A percentile compares a stretch with the other conserved stretches of the same genome.
Evolutionary conservation across 2,113 vertebrate genomes (phyloP).

Genomic region (Ochotona curzoniae): DNA sequence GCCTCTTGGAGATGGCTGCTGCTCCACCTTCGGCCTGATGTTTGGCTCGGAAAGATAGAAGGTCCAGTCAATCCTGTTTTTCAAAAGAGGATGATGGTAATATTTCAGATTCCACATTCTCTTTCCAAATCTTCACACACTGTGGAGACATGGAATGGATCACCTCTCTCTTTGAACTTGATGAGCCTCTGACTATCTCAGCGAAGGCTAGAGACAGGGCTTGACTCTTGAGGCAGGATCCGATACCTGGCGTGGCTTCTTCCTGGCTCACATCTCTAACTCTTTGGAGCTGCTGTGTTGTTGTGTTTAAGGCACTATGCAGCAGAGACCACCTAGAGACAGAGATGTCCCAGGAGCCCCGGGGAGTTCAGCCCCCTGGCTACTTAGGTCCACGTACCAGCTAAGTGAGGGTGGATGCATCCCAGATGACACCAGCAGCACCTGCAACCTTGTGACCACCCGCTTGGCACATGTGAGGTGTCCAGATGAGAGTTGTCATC

Average conservation of each 20-base stretch:
- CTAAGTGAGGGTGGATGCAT: neutral
- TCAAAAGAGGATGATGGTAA: neutral
- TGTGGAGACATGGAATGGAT: neutral
- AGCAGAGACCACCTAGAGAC: neutral
- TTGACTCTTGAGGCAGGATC: neutral
- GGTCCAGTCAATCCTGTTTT: neutral
- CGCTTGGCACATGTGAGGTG: too few species aligned
- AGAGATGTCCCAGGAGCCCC: too few species aligned
- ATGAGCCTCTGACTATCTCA: neutral
- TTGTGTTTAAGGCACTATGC: too few species aligned
- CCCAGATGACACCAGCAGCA: neutral
- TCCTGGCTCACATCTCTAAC: neutral
- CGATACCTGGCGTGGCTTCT: neutral
- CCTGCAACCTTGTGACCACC: neutral
- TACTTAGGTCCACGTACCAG: fast-evolving
- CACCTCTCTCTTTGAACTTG: neutral
- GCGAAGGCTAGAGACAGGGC: fast-evolving
- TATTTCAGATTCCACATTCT: neutral
- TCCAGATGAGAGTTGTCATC: neutral
- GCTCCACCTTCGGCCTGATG: neutral
- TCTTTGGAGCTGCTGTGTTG: fast-evolving
- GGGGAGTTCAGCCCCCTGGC: neutral
- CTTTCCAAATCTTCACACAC: neutral
- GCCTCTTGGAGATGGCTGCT: neutral
- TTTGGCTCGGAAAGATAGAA: neutral